Base-by-base conservation (phyloP, 30 jellyfish, hydroid and myxozoan species). In the Aurelia aurita region DNA sequence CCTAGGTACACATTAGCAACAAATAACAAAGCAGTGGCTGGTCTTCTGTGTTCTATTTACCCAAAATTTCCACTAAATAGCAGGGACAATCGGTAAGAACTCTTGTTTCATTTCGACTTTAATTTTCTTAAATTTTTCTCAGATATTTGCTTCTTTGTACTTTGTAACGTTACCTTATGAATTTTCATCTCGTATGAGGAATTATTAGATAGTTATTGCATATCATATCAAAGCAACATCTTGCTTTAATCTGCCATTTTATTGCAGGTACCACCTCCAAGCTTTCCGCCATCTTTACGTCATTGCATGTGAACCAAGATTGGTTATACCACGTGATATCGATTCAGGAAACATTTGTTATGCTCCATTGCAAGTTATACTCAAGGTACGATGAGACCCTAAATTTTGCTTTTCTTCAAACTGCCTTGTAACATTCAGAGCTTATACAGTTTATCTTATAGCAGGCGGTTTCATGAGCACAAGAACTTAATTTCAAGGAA, bases 221-320 rank as follows among this genome's bases (percentile, higher is more conserved):
- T 39, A 0, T 10, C 46, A 3, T 34, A 34, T 34, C 5, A 34
- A 7, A 34, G 46, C 46, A n/a, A n/a, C n/a, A n/a, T n/a, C n/a
- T n/a, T n/a, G n/a, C n/a, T n/a, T n/a, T n/a, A n/a, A n/a, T 34
- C 7, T 34, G 10, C 46, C 7, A 34, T 34, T 34, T 34, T 10
- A 34, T 34, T 34, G 6, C 7, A 2, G 46, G 46, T 89, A 80
- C 61, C 99, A 94, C 65, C 95, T 94, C 28, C 99, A 94, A 71
- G 99, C 99, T 4, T 80, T 88, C 54, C 97, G 99, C 32, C 99
- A 94, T 64, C 91, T 94, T 12, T 94, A 88, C 89, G 87, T 94
- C 18, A 70, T 94, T 55, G 97, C 97, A 0, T 88, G 99, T 51
- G 99, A 94, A 44, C 96, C 95, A 34, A 76, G 99, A 43, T 62